Base-by-base conservation (phyloP, 2,797 vertebrate genomes). In the Scomberomorus guttatus region DNA sequence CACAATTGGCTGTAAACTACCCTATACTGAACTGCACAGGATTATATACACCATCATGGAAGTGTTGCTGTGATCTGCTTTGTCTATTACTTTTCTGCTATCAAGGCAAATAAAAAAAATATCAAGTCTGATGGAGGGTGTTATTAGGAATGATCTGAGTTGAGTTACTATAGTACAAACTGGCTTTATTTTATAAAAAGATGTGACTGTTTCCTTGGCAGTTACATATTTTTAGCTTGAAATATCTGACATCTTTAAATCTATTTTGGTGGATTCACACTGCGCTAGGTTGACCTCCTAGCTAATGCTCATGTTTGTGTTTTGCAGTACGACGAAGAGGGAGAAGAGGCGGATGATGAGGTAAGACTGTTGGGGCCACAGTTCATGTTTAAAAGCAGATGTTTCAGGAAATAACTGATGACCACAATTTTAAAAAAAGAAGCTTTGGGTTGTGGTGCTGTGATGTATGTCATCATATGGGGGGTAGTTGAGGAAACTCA, bases 341-440 rank as follows among this genome's bases (percentile, higher is more conserved):
- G 97, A 54, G 98, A 99, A 93, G 98, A 99, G 90, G 98, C 97
- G 0, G 98, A 99, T 68, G 97, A 98, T 90, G 98, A 99, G 97
- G 98, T 99, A 90, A 95, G 84, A 63, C 44, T 18, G 5, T 24
- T 14, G 3, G 0, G 1, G 44, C 12, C 13, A 22, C 6, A 13
- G 14, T 46, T 25, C 0, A 42, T 27, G 20, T 51, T 12, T 54
- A 3, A 46, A 44, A 13, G 39, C 39, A 42, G 37, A 15, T 39
- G 50, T 25, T 14, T 3, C 18, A 20, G 34, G 18, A 60, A n/a
- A n/a, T 7, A n/a, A 50, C 25, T 6, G 5, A 52, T 6, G 5
- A 52, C 8, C 52, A 8, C 18, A 15, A 14, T n/a, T 3, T 42
- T 52, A 42, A 0, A 14, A 42, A 0, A 14, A 34, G 24, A 27